Conservation (phyloP, 2,888 invertebrate genomes). For the Pseudococcus longispinus region DNA sequence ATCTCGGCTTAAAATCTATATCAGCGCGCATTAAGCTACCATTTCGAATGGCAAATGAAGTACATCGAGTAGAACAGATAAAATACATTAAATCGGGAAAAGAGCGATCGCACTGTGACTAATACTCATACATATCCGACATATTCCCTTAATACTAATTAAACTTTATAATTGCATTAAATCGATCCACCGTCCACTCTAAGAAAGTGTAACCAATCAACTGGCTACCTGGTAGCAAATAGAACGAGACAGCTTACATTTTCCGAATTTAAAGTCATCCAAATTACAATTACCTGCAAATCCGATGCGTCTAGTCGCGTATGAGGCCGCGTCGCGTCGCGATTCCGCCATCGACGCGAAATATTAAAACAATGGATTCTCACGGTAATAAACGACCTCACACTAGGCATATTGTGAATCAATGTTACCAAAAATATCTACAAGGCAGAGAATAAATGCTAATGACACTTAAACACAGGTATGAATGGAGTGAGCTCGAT, state of each 20-base stretch:
- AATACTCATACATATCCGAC: not conserved
- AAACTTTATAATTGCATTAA: conserved; percentile 37
- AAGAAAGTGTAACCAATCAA: conserved; percentile 41
- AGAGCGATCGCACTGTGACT: not conserved
- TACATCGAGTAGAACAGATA: not conserved
- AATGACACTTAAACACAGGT: not conserved
- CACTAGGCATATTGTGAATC: not conserved
- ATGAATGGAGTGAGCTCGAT: not conserved
- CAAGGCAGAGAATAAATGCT: not conserved
- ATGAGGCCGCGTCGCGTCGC: not conserved
- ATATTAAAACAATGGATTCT: conserved; percentile 21
- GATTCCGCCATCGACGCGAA: not conserved
- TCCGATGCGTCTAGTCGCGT: not conserved
- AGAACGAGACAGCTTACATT: conserved; percentile 21
- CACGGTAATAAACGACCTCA: conserved; percentile 18
- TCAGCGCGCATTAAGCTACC: conserved; percentile 3
- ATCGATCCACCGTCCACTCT: not conserved
- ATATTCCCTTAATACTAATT: conserved; percentile 22
- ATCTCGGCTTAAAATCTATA: not conserved
- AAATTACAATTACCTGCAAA: conserved; percentile 13
- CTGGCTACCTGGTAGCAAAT: not conserved
- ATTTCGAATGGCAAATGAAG: conserved; percentile 31
- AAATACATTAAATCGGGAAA: conserved; percentile 19
- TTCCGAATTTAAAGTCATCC: conserved; percentile 28
- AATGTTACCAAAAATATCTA: not conserved